Conservation (phyloP, 37 sponge, comb jelly and placozoan genomes). For the Theonella swinhoei region DNA sequence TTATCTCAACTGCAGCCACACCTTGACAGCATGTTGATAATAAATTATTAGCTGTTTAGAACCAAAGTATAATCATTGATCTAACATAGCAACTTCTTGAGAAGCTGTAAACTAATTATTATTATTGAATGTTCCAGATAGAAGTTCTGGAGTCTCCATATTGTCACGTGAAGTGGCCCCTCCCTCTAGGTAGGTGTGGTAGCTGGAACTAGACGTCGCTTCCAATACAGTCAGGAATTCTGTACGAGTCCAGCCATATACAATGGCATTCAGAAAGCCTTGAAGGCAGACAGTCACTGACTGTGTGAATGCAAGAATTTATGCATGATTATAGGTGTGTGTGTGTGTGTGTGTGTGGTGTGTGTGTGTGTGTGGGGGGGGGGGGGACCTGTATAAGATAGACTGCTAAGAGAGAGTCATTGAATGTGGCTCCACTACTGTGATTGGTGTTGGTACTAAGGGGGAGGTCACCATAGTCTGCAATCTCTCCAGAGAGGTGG, state of each 20-base stretch:
- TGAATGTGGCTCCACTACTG: neutral
- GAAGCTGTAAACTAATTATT: too few relatives aligned
- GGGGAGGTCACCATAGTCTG: too few relatives aligned
- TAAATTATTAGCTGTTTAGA: too few relatives aligned
- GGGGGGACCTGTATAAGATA: neutral
- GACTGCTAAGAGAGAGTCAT: neutral
- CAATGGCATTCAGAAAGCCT: constrained; percentile 76
- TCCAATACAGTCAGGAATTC: constrained; percentile 26
- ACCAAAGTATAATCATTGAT: too few relatives aligned
- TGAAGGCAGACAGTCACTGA: constrained; percentile 50
- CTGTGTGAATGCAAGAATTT: neutral
- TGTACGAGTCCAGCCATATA: constrained; percentile 71
- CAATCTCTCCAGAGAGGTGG: neutral
- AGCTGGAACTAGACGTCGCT: neutral
- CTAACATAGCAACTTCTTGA: too few relatives aligned
- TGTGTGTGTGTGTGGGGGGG: neutral
- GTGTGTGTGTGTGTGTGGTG: neutral
- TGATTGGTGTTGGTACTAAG: too few relatives aligned
- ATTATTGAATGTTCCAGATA: neutral
- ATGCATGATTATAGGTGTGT: too few relatives aligned
- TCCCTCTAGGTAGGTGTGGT: neutral
- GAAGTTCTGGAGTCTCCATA: neutral
- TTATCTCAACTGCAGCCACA: too few relatives aligned
- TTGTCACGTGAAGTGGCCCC: neutral
- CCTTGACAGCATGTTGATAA: too few relatives aligned